phyloP scores from a whole-genome alignment of 2,888 invertebrate species.

The Lepidochitona cinerea region DNA sequence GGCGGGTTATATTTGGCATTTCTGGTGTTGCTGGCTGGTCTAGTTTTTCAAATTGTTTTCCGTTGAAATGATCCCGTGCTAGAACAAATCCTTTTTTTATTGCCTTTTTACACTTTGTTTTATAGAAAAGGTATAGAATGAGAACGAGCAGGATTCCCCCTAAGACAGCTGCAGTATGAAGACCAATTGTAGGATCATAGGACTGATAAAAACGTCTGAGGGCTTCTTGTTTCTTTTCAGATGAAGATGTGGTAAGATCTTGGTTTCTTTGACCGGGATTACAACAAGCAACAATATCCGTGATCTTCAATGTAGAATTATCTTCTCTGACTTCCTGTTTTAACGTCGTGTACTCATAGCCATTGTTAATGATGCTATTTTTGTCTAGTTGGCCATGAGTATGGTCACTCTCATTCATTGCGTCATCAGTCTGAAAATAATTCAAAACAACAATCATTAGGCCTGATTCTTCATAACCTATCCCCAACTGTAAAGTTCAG shows the following conservation, averaged over 20 bases:
- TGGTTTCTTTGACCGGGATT: neutral
- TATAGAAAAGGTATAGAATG: constrained; percentile 46
- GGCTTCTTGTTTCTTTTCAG: constrained; percentile 16
- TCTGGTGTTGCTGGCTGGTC: neutral
- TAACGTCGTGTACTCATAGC: neutral
- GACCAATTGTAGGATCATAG: constrained; percentile 49
- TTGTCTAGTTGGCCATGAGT: constrained; percentile 1
- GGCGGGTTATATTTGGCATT: neutral
- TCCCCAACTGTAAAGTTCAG: no score
- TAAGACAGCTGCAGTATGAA: constrained; percentile 50
- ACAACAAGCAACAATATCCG: neutral
- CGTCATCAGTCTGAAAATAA: constrained; percentile 49
- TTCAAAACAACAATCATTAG: no score
- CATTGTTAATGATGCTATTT: neutral
- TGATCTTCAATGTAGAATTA: neutral
- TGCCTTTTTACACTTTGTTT: constrained; percentile 42
- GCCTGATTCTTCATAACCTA: no score
- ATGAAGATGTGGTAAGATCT: constrained; percentile 3
- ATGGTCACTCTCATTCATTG: constrained; percentile 43
- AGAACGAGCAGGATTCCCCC: constrained; percentile 49
- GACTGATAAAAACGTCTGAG: constrained; percentile 40
- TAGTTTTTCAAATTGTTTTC: neutral
- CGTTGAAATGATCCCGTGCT: neutral
- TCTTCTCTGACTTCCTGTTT: neutral
- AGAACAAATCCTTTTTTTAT: constrained; percentile 3